A percentile compares a stretch with the other conserved stretches of the same genome.
Conservation (phyloP, 2,888 invertebrate genomes). For the Acanthococcus lagerstroemiae region DNA sequence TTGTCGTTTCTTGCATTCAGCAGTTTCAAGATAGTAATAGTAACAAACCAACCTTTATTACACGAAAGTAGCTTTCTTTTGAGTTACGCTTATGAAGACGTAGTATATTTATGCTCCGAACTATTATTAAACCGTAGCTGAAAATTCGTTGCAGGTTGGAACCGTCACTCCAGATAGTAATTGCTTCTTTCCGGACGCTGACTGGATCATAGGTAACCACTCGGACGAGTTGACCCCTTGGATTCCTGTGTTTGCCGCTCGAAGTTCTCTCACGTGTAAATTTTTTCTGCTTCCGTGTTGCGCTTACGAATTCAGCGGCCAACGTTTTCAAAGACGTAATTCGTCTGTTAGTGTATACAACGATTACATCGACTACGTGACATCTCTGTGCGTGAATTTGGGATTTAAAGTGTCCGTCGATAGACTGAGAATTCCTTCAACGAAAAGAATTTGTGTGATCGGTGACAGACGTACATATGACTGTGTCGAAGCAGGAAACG, state of each 20-base stretch:
- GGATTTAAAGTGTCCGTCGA: conserved; percentile 69
- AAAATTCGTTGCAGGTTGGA: conserved; percentile 48
- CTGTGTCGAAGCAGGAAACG: conserved; percentile 10
- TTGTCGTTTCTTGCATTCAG: no score
- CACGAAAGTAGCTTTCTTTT: no score
- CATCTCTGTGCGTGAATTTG: conserved; percentile 52
- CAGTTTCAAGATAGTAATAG: no score
- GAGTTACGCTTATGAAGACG: no score
- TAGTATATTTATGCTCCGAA: conserved; percentile 14
- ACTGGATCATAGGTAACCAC: conserved; percentile 97
- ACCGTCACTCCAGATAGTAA: conserved; percentile 59
- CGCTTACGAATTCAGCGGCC: conserved; percentile 77
- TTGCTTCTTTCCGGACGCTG: conserved; percentile 57
- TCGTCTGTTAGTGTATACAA: conserved; percentile 65
- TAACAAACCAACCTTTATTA: no score
- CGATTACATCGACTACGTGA: conserved; percentile 59
- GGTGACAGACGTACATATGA: conserved; percentile 49
- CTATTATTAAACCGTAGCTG: background rate
- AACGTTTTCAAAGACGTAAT: conserved; percentile 65
- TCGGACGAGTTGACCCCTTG: conserved; percentile 98
- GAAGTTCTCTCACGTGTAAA: conserved; percentile 60
- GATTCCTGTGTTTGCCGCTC: conserved; percentile 85
- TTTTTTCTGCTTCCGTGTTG: conserved; percentile 94
- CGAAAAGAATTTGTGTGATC: conserved; percentile 75
- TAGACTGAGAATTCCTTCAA: conserved; percentile 89